Conservation (phyloP, 2,797 vertebrate species). For the Bufotes viridis region DNA sequence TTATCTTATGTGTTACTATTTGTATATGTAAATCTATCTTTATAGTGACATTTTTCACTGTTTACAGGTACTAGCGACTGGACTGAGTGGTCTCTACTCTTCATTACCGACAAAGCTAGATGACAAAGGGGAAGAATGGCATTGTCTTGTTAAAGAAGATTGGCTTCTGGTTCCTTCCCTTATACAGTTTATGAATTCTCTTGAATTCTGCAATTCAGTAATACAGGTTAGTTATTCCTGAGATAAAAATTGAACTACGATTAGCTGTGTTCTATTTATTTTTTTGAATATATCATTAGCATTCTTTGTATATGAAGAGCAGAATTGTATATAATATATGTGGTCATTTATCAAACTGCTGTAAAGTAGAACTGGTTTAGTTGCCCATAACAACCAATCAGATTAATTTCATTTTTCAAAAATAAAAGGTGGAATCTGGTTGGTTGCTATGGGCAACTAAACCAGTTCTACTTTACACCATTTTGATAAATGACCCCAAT, state of each 20-base stretch:
- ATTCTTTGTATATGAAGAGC: background rate
- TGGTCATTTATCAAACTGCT: too few relatives aligned
- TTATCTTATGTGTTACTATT: background rate
- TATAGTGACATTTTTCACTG: conserved; percentile 55
- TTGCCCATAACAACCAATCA: too few relatives aligned
- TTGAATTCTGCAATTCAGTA: conserved; percentile 98
- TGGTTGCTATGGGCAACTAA: too few relatives aligned
- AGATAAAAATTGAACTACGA: background rate
- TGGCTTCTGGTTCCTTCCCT: conserved; percentile 89
- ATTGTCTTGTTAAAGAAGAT: conserved; percentile 91
- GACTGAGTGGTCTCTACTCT: conserved; percentile 95
- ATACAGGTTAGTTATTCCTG: conserved; percentile 83
- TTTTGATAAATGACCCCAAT: background rate
- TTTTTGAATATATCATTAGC: background rate
- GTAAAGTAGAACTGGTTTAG: too few relatives aligned
- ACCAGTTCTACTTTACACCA: too few relatives aligned
- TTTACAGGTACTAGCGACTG: conserved; percentile 92
- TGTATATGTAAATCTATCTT: background rate
- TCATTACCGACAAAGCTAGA: conserved; percentile 94
- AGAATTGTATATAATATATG: too few relatives aligned
- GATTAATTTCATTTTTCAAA: too few relatives aligned
- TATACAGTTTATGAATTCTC: conserved; percentile 96
- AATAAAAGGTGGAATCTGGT: too few relatives aligned
- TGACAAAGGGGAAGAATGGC: conserved; percentile 90
- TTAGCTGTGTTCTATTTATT: background rate